Percentiles rank a stretch among this genome's conserved stretches.
Evolutionary conservation across 2,888 invertebrate species (phyloP).

Genomic region (Torymus tubicola): DNA sequence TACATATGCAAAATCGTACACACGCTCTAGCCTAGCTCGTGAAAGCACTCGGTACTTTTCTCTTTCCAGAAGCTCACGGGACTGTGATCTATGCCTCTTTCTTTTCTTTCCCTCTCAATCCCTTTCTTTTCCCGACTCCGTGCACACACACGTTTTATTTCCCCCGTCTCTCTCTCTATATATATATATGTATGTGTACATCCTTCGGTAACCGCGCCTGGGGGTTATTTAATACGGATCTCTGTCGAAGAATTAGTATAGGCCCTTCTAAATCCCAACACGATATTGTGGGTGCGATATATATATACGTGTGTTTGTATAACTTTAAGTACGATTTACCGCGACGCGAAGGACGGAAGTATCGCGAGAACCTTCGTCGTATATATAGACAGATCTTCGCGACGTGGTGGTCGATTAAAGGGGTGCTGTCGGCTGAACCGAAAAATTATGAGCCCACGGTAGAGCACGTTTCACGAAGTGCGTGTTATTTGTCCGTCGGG

Average conservation of each 20-base stretch:
- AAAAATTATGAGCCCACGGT: constrained; percentile 16
- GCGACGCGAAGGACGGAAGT: not conserved
- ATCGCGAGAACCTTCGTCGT: too few species aligned
- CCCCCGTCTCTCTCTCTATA: constrained; percentile 4
- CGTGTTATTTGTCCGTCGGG: too few species aligned
- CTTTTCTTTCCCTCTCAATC: constrained; percentile 2
- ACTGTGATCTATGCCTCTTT: constrained; percentile 45
- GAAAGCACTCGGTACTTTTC: constrained; percentile 46
- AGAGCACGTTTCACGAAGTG: too few species aligned
- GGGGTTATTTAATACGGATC: constrained; percentile 43
- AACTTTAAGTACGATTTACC: constrained; percentile 42
- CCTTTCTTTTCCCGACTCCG: not conserved
- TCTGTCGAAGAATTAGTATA: constrained; percentile 18
- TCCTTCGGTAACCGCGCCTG: not conserved
- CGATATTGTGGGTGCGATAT: constrained; percentile 5
- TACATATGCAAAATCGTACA: too few species aligned
- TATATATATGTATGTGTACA: constrained; percentile 20
- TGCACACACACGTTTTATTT: not conserved
- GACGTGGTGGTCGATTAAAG: not conserved
- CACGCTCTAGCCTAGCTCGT: constrained; percentile 3
- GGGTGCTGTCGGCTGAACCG: not conserved
- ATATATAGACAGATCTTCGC: not conserved
- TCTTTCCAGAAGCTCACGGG: constrained; percentile 35
- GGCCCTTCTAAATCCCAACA: constrained; percentile 18
- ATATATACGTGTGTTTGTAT: not conserved